Conservation (phyloP, 2,113 vertebrate species). For the Saimiri boliviensis region DNA sequence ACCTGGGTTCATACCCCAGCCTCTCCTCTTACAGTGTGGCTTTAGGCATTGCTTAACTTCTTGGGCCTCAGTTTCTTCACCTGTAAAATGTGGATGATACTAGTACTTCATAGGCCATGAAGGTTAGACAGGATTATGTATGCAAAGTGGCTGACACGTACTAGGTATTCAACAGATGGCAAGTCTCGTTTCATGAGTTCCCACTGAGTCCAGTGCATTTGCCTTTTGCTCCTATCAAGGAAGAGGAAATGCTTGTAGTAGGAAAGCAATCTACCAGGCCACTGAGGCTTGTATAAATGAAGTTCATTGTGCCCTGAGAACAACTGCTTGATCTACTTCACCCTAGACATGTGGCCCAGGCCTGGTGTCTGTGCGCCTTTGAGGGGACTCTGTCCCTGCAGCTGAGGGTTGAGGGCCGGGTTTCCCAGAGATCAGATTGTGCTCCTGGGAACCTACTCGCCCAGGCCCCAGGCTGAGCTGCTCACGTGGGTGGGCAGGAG, state of each 20-base stretch:
- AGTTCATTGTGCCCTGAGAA: background rate
- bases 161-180: background rate
- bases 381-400: background rate
- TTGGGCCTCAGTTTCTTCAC: conserved; percentile 24
- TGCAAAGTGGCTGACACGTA: background rate
- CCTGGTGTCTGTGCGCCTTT: background rate
- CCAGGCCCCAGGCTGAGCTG: conserved; percentile 52
- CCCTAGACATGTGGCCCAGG: background rate
- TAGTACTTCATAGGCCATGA: background rate
- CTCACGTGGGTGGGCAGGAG: conserved; percentile 30
- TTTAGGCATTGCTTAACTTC: conserved; percentile 45
- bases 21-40: background rate
- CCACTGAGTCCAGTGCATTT: background rate
- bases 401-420: background rate
- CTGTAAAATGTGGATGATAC: background rate
- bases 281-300: background rate
- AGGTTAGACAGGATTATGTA: background rate
- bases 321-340: background rate
- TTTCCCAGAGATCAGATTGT: conserved; percentile 58
- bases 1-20: background rate
- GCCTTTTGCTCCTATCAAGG: background rate
- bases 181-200: background rate
- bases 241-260: background rate
- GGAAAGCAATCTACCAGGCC: background rate
- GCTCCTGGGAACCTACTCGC: background rate